phyloP scores from a whole-genome alignment of 2,888 invertebrate genomes.

The Thera britannica region DNA sequence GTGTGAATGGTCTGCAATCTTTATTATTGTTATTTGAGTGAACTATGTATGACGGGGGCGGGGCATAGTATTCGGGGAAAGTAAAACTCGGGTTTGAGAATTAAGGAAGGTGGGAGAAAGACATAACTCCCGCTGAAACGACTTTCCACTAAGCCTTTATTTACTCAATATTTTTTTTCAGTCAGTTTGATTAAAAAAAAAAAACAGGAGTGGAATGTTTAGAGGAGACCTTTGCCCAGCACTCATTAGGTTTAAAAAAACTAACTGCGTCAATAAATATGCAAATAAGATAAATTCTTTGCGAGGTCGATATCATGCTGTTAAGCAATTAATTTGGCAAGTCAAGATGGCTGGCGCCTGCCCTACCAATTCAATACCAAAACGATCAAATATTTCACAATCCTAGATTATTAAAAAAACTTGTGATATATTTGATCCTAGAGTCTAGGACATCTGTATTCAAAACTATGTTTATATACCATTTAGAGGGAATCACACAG shows the following conservation, averaged over 20 bases:
- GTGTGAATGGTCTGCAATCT: no score
- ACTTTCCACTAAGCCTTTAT: no score
- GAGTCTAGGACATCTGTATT: conserved; percentile 2
- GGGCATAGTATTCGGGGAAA: no score
- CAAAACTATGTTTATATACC: not conserved
- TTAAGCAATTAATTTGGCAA: conserved; percentile 23
- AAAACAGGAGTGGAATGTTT: not conserved
- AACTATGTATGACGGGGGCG: no score
- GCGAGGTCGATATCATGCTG: conserved; percentile 10
- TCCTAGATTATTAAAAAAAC: not conserved
- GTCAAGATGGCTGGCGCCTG: conserved; percentile 15
- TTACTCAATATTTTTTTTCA: not conserved
- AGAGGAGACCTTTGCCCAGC: no score
- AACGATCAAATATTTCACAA: conserved; percentile 2
- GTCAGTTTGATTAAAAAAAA: not conserved
- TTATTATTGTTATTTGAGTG: no score
- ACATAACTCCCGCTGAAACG: no score
- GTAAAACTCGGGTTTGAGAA: no score
- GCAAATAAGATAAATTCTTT: not conserved
- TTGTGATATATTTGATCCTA: not conserved
- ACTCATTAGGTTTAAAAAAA: not conserved
- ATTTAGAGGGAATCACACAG: not conserved
- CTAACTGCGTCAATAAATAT: not conserved
- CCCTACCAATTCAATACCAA: conserved; percentile 12
- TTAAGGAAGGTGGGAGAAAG: no score